A percentile compares a stretch with the other conserved stretches of the same genome.
These are phyloP conservation scores for Euura saliciscinereae DNA, from an alignment of 1,140 invertebrate species.

Conservation along the genomic window DNA sequence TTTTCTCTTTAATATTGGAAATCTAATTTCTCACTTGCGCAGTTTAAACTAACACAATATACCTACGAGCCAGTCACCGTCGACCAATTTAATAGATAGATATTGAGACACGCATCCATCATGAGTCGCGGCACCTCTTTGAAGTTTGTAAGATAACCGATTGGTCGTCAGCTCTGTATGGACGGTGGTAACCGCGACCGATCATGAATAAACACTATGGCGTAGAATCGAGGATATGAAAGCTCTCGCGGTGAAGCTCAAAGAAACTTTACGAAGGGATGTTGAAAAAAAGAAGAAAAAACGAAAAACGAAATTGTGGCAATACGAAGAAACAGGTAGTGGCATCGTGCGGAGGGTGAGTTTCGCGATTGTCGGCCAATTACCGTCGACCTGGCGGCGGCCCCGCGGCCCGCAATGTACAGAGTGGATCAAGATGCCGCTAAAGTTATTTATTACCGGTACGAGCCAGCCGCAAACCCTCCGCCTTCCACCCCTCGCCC, in stretches of 20 bases:
- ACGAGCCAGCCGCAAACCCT: slow-evolving; percentile 30
- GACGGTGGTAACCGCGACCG: too few species aligned
- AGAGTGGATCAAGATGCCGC: slow-evolving; percentile 41
- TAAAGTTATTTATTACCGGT: slow-evolving; percentile 45
- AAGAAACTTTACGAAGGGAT: too few species aligned
- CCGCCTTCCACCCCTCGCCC: background rate
- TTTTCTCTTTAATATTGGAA: too few species aligned
- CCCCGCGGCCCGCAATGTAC: slow-evolving; percentile 16
- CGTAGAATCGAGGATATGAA: too few species aligned
- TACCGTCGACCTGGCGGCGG: background rate
- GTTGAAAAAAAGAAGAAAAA: too few species aligned
- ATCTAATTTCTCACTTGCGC: too few species aligned
- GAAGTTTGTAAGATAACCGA: background rate
- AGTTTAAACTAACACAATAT: too few species aligned
- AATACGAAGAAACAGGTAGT: too few species aligned
- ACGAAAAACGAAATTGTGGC: too few species aligned
- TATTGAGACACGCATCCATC: slow-evolving; percentile 4
- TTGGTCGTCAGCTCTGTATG: background rate
- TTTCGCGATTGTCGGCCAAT: background rate
- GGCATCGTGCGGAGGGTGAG: background rate
- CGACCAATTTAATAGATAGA: background rate
- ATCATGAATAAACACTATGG: too few species aligned
- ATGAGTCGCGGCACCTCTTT: background rate
- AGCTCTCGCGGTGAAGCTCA: too few species aligned
- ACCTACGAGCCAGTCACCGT: too few species aligned